Evolutionary conservation across 1,140 invertebrate genomes (phyloP).

Genomic region (Ostrea edulis): DNA sequence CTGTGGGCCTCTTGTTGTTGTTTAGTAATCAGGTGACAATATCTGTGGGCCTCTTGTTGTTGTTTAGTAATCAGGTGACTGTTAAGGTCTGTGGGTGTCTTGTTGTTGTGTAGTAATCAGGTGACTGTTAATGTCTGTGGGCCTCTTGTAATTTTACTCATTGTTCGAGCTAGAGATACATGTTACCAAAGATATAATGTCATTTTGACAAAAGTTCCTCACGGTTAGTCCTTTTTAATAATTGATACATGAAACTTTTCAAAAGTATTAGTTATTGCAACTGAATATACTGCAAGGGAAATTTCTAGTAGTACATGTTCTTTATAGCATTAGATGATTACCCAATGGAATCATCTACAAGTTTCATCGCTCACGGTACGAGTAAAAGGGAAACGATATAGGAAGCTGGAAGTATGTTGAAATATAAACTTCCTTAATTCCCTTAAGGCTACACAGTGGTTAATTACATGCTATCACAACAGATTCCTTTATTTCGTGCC

Average conservation of each 20-base stretch:
- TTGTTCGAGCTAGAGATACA: no score
- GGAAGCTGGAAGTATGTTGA: neutral
- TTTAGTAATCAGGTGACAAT: no score
- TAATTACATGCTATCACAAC: neutral
- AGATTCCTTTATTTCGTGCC: neutral
- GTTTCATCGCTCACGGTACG: neutral
- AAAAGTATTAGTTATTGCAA: neutral
- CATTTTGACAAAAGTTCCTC: no score
- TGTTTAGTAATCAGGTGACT: no score
- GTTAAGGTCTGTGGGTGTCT: no score
- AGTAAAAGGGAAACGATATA: neutral
- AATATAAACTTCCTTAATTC: neutral
- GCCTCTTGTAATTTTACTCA: no score
- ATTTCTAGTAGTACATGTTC: neutral
- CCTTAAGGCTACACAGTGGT: neutral
- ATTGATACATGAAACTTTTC: neutral
- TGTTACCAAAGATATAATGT: no score
- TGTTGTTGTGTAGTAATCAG: no score
- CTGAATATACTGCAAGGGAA: neutral
- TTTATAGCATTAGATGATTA: conserved; percentile 14
- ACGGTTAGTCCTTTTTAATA: neutral
- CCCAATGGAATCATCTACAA: neutral
- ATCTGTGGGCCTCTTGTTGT: no score
- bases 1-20: no score
- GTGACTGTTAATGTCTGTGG: no score